These are phyloP conservation scores for Lycaena phlaeas DNA, from an alignment of 2,888 invertebrate genomes.

Conservation along the genomic window DNA sequence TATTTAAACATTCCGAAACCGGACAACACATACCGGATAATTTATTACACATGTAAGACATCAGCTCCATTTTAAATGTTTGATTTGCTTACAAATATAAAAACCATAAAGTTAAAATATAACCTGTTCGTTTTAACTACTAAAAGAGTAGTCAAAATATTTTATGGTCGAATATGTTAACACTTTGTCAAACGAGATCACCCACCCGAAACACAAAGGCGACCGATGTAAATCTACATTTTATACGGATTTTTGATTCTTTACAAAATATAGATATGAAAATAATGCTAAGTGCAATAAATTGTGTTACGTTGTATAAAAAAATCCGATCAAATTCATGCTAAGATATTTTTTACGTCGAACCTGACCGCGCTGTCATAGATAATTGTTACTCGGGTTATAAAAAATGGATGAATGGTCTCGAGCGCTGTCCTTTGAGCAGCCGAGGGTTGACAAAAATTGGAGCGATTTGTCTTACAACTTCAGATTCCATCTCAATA, in stretches of 20 bases:
- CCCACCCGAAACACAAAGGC: constrained; percentile 52
- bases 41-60: no score
- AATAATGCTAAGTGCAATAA: constrained; percentile 56
- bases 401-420: constrained; percentile 61
- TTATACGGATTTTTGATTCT: constrained; percentile 45
- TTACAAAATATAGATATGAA: constrained; percentile 67
- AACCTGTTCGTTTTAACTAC: constrained; percentile 37
- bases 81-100: no score
- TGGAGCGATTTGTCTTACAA: constrained; percentile 63
- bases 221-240: constrained; percentile 55
- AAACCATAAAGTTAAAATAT: no score
- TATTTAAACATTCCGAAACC: no score
- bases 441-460: constrained; percentile 59
- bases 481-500: constrained; percentile 52
- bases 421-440: constrained; percentile 39
- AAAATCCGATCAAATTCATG: constrained; percentile 14
- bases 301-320: constrained; percentile 42
- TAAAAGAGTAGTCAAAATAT: constrained; percentile 69
- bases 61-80: no score
- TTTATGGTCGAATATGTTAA: constrained; percentile 64
- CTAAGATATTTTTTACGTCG: constrained; percentile 27
- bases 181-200: constrained; percentile 64
- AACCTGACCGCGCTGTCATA: constrained; percentile 62
- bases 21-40: no score
- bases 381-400: constrained; percentile 49